phyloP scores from a whole-genome alignment of 2,113 vertebrate genomes.

The Gadus chalcogrammus region DNA sequence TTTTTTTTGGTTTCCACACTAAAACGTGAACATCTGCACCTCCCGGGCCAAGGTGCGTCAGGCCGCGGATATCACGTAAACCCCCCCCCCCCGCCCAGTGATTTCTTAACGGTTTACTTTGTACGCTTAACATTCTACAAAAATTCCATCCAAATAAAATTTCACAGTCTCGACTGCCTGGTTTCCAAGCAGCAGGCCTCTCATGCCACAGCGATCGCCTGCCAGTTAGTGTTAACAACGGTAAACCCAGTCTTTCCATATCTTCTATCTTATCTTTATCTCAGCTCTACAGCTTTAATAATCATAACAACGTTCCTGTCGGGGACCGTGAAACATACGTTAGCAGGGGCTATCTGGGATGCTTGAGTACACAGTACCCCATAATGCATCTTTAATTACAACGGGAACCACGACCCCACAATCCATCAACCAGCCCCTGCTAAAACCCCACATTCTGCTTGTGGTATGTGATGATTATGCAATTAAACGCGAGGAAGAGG shows the following conservation, averaged over 20 bases:
- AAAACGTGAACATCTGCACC: conserved; percentile 38
- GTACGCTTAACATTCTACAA: too few relatives aligned
- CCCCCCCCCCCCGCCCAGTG: too few relatives aligned
- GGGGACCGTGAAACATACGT: not conserved
- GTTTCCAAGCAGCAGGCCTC: too few relatives aligned
- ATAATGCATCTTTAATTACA: not conserved
- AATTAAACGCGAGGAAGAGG: not conserved
- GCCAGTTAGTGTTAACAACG: too few relatives aligned
- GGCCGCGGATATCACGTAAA: too few relatives aligned
- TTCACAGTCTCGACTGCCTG: too few relatives aligned
- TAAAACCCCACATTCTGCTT: not conserved
- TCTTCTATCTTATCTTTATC: not conserved
- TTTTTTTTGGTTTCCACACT: not conserved
- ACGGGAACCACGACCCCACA: not conserved
- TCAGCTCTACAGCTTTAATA: not conserved
- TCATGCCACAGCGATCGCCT: too few relatives aligned
- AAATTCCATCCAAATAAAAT: too few relatives aligned
- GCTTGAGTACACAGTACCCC: not conserved
- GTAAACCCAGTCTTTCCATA: not conserved
- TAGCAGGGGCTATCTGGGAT: not conserved
- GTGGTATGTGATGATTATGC: conserved; percentile 11
- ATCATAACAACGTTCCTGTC: not conserved
- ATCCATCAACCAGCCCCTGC: not conserved
- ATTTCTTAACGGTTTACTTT: too few relatives aligned
- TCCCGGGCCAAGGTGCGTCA: not conserved